Base-by-base conservation (phyloP, 2,888 invertebrate genomes). In the Lycophotia porphyrea region DNA sequence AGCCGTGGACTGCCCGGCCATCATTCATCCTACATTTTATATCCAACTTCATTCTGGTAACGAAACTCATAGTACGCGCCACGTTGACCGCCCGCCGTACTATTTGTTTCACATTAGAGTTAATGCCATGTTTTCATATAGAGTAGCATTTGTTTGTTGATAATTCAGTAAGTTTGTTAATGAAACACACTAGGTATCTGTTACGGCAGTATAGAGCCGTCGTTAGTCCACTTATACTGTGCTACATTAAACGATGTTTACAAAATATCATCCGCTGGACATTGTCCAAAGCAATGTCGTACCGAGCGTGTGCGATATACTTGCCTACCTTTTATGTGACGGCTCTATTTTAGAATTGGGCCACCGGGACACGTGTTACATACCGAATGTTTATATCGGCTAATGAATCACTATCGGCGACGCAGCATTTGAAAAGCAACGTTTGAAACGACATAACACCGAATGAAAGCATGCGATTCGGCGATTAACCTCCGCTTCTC, bases 241-340 rank as follows among this genome's bases (percentile, higher is more conserved):
- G 92, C 92, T 92, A 94, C 93, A 94, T 94, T 93, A 92, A 93
- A 93, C 92, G 91, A 90, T 95, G 94, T 95, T 94, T 94, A 95
- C 93, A 92, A 93, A 94, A 93, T 94, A 94, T 93, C 92, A 90
- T 90, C 84, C 88, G 91, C 94, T 96, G 95, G 95, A 96, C 93
- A 93, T 90, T 92, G 93, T 96, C 95, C 95, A 96, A 95, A 92
- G 91, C 92, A 91, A 91, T 95, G 94, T 95, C 92, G 93, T 91
- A 90, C 90, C 88, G 89, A 91, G 88, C 91, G 88, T 90, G 91
- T 92, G 88, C 91, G 90, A 91, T 93, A 91, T 92, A 92, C 92
- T 92, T 87, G 90, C 92, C 88, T 93, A 92, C 93, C 93, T 93
- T 94, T 93, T 93, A 93, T 93, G 92, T 91, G 93, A 93, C 93